Evolutionary conservation across 2,888 invertebrate genomes (phyloP).

Genomic region (Apodemia hepburni): DNA sequence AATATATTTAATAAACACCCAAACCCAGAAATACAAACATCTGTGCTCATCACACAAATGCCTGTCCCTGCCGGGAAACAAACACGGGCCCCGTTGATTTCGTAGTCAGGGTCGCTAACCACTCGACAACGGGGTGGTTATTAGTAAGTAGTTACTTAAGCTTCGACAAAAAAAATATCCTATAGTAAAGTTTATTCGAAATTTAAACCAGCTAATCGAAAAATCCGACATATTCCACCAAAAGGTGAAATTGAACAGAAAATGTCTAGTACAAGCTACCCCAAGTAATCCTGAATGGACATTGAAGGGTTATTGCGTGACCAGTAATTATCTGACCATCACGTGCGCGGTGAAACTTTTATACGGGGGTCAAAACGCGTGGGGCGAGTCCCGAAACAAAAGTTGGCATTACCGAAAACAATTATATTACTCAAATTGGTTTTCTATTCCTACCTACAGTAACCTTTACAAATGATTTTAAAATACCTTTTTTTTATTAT

Average conservation of each 20-base stretch:
- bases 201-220: background rate
- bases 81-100: too few relatives aligned
- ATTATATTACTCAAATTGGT: conserved; percentile 8
- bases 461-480: background rate
- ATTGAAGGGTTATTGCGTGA: conserved; percentile 49
- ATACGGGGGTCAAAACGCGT: conserved; percentile 42
- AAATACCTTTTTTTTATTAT: background rate
- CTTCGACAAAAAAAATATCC: too few relatives aligned
- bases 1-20: too few relatives aligned
- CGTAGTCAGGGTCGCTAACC: too few relatives aligned
- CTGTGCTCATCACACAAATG: too few relatives aligned
- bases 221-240: background rate
- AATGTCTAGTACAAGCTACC: background rate
- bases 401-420: conserved; percentile 14
- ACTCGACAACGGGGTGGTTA: too few relatives aligned
- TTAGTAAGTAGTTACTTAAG: too few relatives aligned
- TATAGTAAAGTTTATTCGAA: background rate
- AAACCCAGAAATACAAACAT: too few relatives aligned
- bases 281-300: conserved; percentile 42
- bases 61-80: too few relatives aligned
- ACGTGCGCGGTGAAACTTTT: conserved; percentile 31
- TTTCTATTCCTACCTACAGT: conserved; percentile 2
- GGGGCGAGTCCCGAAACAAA: conserved; percentile 13
- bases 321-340: conserved; percentile 50
- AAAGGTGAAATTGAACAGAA: background rate